These are phyloP conservation scores for Ascidia mentula DNA, from an alignment of 23 tunicate species.

Conservation along the genomic window DNA sequence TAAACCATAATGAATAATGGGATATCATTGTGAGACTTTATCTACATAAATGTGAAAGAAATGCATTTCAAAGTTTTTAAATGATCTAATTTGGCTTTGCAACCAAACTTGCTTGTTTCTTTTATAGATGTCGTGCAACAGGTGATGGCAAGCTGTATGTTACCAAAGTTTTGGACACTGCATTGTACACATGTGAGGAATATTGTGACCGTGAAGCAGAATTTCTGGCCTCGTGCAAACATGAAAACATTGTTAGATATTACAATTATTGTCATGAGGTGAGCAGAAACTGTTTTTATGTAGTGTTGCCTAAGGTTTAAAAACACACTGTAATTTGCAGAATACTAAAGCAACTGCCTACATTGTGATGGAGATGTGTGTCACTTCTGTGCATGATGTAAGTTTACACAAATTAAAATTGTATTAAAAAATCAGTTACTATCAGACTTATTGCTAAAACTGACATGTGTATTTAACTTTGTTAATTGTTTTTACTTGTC, in stretches of 20 bases:
- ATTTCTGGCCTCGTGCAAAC: not conserved
- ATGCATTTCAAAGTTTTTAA: not conserved
- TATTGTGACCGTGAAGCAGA: not conserved
- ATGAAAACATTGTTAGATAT: not conserved
- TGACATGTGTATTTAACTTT: too few species aligned
- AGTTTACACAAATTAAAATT: too few species aligned
- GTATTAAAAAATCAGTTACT: too few species aligned
- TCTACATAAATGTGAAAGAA: not conserved
- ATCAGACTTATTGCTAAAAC: too few species aligned
- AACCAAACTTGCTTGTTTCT: not conserved
- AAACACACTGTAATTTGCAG: not conserved
- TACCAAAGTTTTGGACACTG: not conserved
- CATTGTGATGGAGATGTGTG: not conserved
- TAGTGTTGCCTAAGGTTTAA: not conserved
- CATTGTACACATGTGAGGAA: not conserved
- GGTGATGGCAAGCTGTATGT: not conserved
- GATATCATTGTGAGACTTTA: not conserved
- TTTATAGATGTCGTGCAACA: not conserved
- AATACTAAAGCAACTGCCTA: not conserved
- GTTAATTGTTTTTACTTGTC: too few species aligned
- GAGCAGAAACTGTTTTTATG: not conserved
- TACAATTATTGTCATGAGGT: not conserved
- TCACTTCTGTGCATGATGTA: not conserved
- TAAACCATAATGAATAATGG: not conserved
- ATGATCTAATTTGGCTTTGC: not conserved